Conservation (phyloP, 2,113 vertebrate species). For the Formicarius rufipectus region DNA sequence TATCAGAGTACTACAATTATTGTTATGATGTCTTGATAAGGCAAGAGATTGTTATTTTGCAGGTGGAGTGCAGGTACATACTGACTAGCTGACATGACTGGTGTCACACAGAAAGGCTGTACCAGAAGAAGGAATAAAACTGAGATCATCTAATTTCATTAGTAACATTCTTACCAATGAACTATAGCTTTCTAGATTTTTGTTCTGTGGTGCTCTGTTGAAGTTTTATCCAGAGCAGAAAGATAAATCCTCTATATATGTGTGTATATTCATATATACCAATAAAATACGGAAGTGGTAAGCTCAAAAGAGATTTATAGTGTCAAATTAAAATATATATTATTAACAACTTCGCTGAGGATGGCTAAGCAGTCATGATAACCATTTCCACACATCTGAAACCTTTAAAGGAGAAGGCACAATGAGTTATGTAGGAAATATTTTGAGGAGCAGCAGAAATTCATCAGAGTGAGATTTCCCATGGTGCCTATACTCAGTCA, state of each 20-base stretch:
- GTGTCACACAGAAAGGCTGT: not conserved
- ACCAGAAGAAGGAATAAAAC: not conserved
- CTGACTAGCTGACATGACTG: not conserved
- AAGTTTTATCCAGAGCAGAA: not conserved
- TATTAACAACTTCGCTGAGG: not conserved
- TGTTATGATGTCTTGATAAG: not conserved
- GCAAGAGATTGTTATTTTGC: not conserved
- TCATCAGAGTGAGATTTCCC: not conserved
- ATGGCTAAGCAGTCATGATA: not conserved
- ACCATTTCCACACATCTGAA: not conserved
- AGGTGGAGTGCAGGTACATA: not conserved
- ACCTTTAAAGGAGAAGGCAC: not conserved
- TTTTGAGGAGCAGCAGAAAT: not conserved
- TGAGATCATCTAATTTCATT: not conserved
- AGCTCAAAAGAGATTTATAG: not conserved
- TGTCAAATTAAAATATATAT: not conserved
- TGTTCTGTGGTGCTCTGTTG: not conserved
- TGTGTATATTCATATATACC: too few species aligned
- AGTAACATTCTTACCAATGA: not conserved
- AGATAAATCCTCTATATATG: not conserved
- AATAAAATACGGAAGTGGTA: not conserved
- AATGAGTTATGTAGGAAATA: not conserved
- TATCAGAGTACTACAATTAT: not conserved
- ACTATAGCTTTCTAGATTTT: not conserved
- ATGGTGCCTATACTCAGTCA: not conserved